Evolutionary conservation across 2,113 vertebrate species (phyloP), one percentile per base, ranked within the genome.

Genomic region (Deroptyus accipitrinus): DNA sequence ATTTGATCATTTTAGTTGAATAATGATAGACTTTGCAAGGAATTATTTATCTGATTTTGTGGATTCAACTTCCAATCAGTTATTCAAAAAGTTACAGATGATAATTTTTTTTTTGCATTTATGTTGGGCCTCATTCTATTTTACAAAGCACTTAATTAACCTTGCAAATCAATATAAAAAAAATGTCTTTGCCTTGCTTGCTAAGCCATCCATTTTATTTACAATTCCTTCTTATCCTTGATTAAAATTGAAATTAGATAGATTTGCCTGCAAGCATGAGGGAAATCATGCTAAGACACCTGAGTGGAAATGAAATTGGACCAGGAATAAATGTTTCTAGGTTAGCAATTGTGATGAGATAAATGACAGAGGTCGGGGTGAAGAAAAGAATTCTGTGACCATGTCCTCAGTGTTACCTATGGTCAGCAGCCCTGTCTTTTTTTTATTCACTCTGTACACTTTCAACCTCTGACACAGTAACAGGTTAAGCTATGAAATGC

Each of bases 1-100:
- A 90, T 95, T 90, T 96, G 85, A 94, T 94, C 33, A 77, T 90
- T 96, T 96, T 94, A 92, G 85, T 68, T 90, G 93, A 93, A 96
- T 94, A 88, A 96, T 94, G 68, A 95, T 83, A 91, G 82, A 94
- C 30, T 91, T 74, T 59, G 54, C 42, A 94, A 76, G 57, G 61
- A 96, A 91, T 88, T 92, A 69, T 79, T 95, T 95, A 63, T 92
- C 75, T 86, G 59, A 6, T 41, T 92, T 93, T 95, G 54, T 97
- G 54, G 41, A 86, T 90, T 92, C 33, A 25, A 85, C 69, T 95
- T 94, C 69, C 80, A 94, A 76, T 86, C 88, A 94, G 49, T 89
- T 92, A 87, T 83, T 72, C 37, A 94, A 91, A 92, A 93, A 84
- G 15, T 80, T 64, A 55, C 69, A 93, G 76, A 88, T 83, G 0